Evolutionary conservation across 1,140 invertebrate species (phyloP), one percentile per base, ranked within the genome.

Genomic region (Phenacoccus solenopsis): DNA sequence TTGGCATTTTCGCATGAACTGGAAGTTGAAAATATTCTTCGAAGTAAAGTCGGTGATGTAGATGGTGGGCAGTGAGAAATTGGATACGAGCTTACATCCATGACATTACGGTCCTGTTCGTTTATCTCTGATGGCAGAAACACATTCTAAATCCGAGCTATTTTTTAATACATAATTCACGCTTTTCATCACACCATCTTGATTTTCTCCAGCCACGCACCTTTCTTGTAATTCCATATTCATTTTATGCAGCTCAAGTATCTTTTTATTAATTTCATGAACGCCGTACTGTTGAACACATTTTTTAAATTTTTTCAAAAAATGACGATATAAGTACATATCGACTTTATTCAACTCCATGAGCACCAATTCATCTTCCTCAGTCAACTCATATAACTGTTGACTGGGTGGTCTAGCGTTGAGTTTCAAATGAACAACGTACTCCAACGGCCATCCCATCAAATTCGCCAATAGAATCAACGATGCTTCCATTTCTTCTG

Each of bases 401-500:
- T 5, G 30, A 32, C 13, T 13, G 20, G 20, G 13, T 27, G 4
- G 1, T 70, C 35, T 12, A 79, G 73, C 7, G 75, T 73, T 72
- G 81, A 82, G 1, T 79, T 49, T 35, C 72, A 76, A 21, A 82
- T 73, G 69, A 77, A 80, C 71, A 4, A 84, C 74, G 71, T 82
- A 78, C 38, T 79, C 76, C 7, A 80, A 70, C 21, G 77, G 74
- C 83, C 83, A 84, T 69, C 80, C 81, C 28, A 84, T 77, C 7
- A 79, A 70, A 69, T 82, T 73, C 27, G 75, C 76, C 30, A 84
- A 74, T 10, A 84, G 74, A 49, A 84, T 76, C n/a, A 84, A 72
- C 1, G 82, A 84, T 72, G 82, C 81, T 69, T 84, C 81, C 74
- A 84, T 81, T 72, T 79, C 76, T 72, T 84, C 83, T 1, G 80